Evolutionary conservation across 1,140 invertebrate genomes (phyloP).

Genomic region (Yoshiicerus persimilis): DNA sequence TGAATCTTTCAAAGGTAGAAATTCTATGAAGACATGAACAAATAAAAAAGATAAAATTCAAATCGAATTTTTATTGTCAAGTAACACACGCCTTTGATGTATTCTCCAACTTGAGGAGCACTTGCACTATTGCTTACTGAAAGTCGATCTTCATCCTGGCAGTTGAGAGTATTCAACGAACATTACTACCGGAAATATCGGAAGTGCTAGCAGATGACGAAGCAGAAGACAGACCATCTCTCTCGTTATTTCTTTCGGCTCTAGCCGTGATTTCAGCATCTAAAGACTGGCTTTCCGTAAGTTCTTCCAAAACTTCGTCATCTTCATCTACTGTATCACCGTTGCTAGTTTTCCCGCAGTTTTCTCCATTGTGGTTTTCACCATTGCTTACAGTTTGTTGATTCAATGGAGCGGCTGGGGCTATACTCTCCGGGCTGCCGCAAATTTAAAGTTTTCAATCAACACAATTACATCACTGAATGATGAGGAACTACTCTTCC

Average conservation of each 20-base stretch:
- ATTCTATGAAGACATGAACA: neutral
- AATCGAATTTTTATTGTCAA: neutral
- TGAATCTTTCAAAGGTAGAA: no score
- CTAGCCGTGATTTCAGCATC: neutral
- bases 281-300: neutral
- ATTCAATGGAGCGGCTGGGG: neutral
- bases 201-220: neutral
- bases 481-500: no score
- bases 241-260: neutral
- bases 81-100: slow-evolving; percentile 32
- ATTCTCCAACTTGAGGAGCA: slow-evolving; percentile 13
- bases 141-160: slow-evolving; percentile 25
- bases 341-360: no score
- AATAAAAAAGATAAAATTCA: neutral
- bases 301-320: neutral
- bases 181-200: neutral
- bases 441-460: neutral
- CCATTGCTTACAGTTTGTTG: neutral
- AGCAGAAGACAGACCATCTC: neutral
- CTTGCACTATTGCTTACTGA: neutral
- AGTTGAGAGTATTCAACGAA: neutral
- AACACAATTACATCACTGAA: no score
- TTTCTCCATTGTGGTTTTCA: neutral
- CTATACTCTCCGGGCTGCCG: neutral
- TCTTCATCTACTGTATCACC: neutral